A percentile compares a stretch with the other conserved stretches of the same genome.
Evolutionary conservation across 2,797 vertebrate genomes (phyloP).

Genomic region (Glossophaga mutica): DNA sequence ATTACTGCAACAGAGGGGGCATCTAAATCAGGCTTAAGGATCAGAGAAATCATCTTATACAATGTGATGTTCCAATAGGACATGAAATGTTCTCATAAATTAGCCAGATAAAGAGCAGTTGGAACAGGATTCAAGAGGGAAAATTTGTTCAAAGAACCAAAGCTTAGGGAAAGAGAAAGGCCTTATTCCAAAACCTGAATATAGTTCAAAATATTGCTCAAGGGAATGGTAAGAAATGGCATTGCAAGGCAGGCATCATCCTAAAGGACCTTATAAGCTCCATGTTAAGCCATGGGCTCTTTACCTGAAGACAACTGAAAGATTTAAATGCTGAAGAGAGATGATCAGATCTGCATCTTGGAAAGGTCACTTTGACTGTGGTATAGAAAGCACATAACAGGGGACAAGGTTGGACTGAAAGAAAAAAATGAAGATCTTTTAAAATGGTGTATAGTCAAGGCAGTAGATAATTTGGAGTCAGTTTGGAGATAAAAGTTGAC

Average conservation of each 20-base stretch:
- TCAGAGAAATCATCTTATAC: not conserved
- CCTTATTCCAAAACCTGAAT: constrained; percentile 3
- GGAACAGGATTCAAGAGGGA: not conserved
- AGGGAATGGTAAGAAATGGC: not conserved
- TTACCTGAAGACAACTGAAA: not conserved
- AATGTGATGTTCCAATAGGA: not conserved
- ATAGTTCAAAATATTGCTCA: not conserved
- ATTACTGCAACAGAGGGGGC: not conserved
- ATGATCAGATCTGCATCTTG: not conserved
- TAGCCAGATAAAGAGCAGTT: not conserved
- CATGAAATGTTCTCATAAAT: not conserved
- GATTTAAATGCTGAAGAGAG: not conserved
- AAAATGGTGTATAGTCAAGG: not conserved
- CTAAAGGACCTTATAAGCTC: not conserved
- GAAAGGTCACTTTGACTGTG: not conserved
- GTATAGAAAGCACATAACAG: not conserved
- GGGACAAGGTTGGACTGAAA: not conserved
- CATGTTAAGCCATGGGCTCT: not conserved
- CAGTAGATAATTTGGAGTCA: not conserved
- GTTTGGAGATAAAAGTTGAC: not conserved
- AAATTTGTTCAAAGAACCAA: not conserved
- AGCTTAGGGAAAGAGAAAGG: not conserved
- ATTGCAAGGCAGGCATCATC: not conserved
- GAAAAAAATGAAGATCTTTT: not conserved
- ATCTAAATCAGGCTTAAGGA: not conserved